phyloP scores from a whole-genome alignment of 2,888 invertebrate genomes.

The Zhuqinia jingwanae region DNA sequence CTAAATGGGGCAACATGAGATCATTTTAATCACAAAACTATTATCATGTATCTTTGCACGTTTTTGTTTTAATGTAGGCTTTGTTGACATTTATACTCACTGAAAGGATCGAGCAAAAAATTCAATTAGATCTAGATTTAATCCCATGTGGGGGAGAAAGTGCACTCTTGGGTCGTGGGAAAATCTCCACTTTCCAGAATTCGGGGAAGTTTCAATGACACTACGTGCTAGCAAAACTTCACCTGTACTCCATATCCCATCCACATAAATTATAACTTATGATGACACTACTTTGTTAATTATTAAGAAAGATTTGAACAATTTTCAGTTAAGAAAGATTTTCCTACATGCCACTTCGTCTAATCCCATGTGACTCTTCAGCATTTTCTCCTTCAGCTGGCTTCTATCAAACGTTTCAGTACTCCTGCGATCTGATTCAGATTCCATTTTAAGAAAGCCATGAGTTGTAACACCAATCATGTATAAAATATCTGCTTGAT shows the following conservation, averaged over 20 bases:
- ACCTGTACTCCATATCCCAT: constrained; percentile 2
- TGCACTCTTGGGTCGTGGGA: constrained; percentile 76
- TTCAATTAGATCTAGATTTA: constrained; percentile 34
- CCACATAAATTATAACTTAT: not conserved
- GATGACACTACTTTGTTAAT: not conserved
- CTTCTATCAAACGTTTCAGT: constrained; percentile 83
- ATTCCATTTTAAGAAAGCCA: constrained; percentile 75
- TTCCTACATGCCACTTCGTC: constrained; percentile 61
- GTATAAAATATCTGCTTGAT: constrained; percentile 47
- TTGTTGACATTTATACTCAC: constrained; percentile 15
- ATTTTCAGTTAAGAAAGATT: not conserved
- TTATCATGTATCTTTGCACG: too few species aligned
- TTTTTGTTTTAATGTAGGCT: too few species aligned
- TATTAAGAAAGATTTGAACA: not conserved
- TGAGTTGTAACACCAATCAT: constrained; percentile 62
- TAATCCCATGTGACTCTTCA: constrained; percentile 67
- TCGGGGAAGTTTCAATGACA: constrained; percentile 61
- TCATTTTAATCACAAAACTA: too few species aligned
- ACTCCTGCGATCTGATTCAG: constrained; percentile 71
- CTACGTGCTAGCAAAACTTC: constrained; percentile 69
- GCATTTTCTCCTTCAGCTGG: constrained; percentile 27
- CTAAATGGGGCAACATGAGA: not conserved
- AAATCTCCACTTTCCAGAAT: constrained; percentile 72
- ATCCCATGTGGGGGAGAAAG: constrained; percentile 67
- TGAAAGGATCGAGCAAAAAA: constrained; percentile 34